Conservation (phyloP, 2,113 vertebrate species). For the Ranitomeya imitator region DNA sequence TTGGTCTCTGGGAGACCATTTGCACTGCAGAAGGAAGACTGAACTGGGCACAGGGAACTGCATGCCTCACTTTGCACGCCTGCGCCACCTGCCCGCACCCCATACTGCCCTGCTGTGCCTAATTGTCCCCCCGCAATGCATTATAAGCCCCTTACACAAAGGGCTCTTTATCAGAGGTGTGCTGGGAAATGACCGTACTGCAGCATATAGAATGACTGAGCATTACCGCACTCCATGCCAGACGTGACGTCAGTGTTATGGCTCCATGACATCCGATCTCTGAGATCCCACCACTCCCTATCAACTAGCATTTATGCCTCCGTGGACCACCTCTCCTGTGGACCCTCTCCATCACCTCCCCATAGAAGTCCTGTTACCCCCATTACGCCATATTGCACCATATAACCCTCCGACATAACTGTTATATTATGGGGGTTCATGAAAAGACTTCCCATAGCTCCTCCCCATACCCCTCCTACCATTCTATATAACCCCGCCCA, state of each 20-base stretch:
- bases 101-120: slow-evolving; percentile 22
- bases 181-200: background rate
- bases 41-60: slow-evolving; percentile 20
- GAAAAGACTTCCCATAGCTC: background rate
- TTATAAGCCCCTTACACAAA: slow-evolving; percentile 11
- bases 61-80: slow-evolving; percentile 36
- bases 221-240: background rate
- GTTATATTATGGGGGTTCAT: too few relatives aligned
- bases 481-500: too few relatives aligned
- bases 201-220: slow-evolving; percentile 30
- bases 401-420: background rate
- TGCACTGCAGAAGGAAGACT: slow-evolving; percentile 45
- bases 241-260: background rate
- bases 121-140: slow-evolving; percentile 10
- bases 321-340: background rate
- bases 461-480: background rate
- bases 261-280: background rate
- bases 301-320: too few relatives aligned
- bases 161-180: slow-evolving; percentile 18
- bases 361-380: background rate
- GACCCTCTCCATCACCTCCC: too few relatives aligned
- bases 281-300: too few relatives aligned
- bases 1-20: slow-evolving; percentile 50
- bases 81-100: slow-evolving; percentile 39
- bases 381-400: background rate